These are phyloP conservation scores for Sebastes reedi DNA, from an alignment of 2,797 vertebrate genomes.

Conservation along the genomic window DNA sequence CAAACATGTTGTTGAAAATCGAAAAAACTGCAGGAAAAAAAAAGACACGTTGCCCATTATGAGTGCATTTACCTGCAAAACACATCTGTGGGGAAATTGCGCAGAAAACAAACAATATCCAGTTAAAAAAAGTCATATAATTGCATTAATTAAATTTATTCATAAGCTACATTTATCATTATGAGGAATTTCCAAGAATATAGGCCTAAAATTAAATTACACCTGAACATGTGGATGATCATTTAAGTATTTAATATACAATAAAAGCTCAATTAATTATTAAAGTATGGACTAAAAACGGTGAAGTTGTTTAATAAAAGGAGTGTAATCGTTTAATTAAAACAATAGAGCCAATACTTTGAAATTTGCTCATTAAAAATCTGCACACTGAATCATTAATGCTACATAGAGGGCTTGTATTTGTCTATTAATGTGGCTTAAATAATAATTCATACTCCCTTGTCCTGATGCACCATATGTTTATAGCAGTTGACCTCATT, in stretches of 20 bases:
- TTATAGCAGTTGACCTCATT: conserved; percentile 54
- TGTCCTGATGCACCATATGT: conserved; percentile 47
- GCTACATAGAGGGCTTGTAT: neutral
- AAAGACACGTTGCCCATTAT: rapidly evolving
- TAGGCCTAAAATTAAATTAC: neutral
- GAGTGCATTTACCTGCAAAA: neutral
- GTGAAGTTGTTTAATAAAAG: neutral
- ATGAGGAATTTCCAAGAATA: neutral
- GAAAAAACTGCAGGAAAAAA: neutral
- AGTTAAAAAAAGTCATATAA: neutral
- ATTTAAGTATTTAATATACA: neutral
- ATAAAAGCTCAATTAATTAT: neutral
- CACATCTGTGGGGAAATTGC: neutral
- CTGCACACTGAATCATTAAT: conserved; percentile 14
- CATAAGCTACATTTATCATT: neutral
- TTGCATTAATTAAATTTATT: neutral
- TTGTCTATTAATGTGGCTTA: conserved; percentile 35
- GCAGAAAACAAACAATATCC: neutral
- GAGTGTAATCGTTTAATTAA: neutral
- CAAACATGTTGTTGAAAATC: neutral
- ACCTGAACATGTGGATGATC: neutral
- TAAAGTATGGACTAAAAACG: neutral
- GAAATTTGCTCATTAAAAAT: conserved; percentile 1
- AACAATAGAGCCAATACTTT: neutral
- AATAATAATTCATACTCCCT: conserved; percentile 50